Evolutionary conservation across 2,113 vertebrate genomes (phyloP), one percentile per base, ranked within the genome.

Genomic region (Lethenteron camtschaticum): DNA sequence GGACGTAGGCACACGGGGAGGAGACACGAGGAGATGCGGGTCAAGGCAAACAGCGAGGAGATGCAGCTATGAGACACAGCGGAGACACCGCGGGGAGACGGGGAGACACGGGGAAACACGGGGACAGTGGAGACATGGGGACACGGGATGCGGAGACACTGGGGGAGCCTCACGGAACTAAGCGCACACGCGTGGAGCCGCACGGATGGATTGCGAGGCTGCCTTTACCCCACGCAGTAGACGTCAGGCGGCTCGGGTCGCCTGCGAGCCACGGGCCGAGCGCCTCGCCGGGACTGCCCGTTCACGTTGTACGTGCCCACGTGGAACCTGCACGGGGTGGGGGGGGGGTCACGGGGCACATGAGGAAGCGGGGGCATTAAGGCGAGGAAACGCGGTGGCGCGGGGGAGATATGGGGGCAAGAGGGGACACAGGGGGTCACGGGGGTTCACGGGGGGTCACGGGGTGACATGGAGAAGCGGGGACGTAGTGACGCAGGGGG

Each of bases 261-360:
- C 78, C 80, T 12, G 79, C 80, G 70, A 99, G 81, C 94, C 92
- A 99, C 0, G 85, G 83, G 69, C 16, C 70, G n/a, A 99, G 86
- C 74, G 80, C 85, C 71, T 95, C 92, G 10, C 80, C 85, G 90
- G 0, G 85, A 76, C 76, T 94, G 89, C 20, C 94, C 90, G 0
- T 99, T 99, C 73, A 99, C 94, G 3, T 99, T 99, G 74, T 92
- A 99, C 0, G 92, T 92, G 66, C 90, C 94, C 2, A 92, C 82
- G 76, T 95, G 96, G 80, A 96, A 85, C 69, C 94, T 99, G 77
- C 68, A 60, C 18, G 57, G 73, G 63, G 60, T 1, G 60, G 20
- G 6, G 20, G 20, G 20, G 14, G 18, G 14, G 60, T 66, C 60
- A 66, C 14, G 14, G 20, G n/a, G 10, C 63, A 9, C 24, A 66